Evolutionary conservation across 1,140 invertebrate species (phyloP).

Genomic region (Penaeus indicus): DNA sequence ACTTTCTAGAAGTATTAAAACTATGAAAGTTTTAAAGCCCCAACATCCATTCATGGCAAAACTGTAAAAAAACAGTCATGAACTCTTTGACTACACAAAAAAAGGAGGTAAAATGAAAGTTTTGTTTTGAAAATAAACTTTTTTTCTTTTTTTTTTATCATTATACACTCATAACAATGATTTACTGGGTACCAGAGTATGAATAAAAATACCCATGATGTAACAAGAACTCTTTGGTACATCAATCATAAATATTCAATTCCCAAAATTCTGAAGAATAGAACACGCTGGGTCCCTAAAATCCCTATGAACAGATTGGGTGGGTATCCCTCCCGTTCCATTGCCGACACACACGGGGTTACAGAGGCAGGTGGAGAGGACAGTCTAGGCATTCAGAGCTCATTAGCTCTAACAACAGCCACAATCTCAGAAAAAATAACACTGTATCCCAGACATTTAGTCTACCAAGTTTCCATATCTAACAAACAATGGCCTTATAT

Average conservation of each 20-base stretch:
- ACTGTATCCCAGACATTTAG: conserved; percentile 57
- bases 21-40: no score
- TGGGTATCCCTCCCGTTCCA: conserved; percentile 33
- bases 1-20: no score
- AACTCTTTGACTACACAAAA: conserved; percentile 14
- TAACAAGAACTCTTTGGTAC: no score
- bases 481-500: conserved; percentile 55
- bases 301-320: neutral
- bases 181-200: no score
- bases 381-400: conserved; percentile 54
- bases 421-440: conserved; percentile 55
- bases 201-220: no score
- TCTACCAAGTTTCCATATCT: conserved; percentile 52
- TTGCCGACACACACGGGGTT: conserved; percentile 27
- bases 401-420: conserved; percentile 58
- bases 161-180: no score
- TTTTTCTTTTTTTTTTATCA: neutral
- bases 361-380: conserved; percentile 53
- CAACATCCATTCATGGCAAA: no score
- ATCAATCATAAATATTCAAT: no score
- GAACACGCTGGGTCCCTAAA: no score
- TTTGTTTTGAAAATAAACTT: neutral
- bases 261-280: no score
- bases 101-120: neutral
- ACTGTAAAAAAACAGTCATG: neutral